phyloP scores from a whole-genome alignment of 2,113 vertebrate species.

The Rhinichthys klamathensis region DNA sequence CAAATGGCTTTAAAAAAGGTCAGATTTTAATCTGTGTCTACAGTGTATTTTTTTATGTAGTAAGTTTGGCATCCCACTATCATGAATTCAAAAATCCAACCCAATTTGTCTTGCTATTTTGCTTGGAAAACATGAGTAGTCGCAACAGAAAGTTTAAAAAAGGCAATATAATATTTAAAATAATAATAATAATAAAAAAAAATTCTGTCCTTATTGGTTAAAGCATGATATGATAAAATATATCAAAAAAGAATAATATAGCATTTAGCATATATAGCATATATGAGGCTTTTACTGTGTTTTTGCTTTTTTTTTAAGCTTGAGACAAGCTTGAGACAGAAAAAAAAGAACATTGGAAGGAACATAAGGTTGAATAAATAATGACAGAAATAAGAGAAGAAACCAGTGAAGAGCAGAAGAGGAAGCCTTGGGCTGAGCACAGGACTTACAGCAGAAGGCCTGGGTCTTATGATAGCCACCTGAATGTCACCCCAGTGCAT shows the following conservation, averaged over 20 bases:
- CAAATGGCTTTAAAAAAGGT: slow-evolving; percentile 12
- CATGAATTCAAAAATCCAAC: slow-evolving; percentile 10
- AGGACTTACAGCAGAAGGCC: slow-evolving; percentile 46
- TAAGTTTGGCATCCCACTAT: slow-evolving; percentile 19
- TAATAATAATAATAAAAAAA: too few relatives aligned
- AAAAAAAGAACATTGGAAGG: neutral
- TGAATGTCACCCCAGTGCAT: slow-evolving; percentile 67
- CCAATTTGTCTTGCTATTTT: slow-evolving; percentile 21
- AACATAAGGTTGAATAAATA: neutral
- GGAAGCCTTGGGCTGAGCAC: slow-evolving; percentile 48
- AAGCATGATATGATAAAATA: neutral
- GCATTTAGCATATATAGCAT: too few relatives aligned
- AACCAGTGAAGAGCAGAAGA: neutral
- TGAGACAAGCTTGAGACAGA: neutral
- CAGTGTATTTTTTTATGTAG: neutral
- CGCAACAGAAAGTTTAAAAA: neutral
- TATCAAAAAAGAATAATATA: neutral
- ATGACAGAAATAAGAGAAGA: too few relatives aligned
- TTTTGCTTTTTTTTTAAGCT: neutral
- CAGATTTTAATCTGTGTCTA: slow-evolving; percentile 25
- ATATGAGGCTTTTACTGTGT: neutral
- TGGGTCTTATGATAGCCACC: slow-evolving; percentile 73
- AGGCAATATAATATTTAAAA: neutral
- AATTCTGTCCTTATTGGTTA: neutral
- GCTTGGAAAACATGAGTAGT: neutral